phyloP scores from a whole-genome alignment of 1,140 invertebrate genomes.

The Scaptomyza graminum region DNA sequence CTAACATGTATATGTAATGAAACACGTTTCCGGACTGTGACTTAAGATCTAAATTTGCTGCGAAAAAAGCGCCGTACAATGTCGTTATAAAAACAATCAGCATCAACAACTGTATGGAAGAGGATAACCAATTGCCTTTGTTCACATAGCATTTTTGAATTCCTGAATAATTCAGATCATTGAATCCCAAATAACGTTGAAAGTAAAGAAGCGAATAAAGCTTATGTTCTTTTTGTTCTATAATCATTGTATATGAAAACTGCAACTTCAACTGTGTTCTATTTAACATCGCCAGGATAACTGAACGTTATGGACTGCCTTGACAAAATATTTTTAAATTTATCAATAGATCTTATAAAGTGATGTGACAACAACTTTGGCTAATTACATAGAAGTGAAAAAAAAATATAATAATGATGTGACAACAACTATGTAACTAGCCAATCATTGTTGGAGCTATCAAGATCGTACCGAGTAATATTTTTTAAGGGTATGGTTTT shows the following conservation, averaged over 20 bases:
- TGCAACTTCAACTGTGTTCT: background rate
- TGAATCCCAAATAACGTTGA: slow-evolving; percentile 7
- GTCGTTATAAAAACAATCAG: background rate
- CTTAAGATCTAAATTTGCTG: background rate
- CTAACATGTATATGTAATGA: background rate
- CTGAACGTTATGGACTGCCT: background rate
- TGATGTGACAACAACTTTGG: too few relatives aligned
- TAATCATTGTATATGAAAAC: background rate
- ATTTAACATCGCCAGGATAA: background rate
- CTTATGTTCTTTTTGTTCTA: background rate
- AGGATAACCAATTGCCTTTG: too few relatives aligned
- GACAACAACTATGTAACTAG: too few relatives aligned
- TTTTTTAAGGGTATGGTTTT: too few relatives aligned
- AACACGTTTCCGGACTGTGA: background rate
- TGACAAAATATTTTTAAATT: background rate
- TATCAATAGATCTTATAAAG: background rate
- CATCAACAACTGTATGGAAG: background rate
- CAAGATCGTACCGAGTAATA: too few relatives aligned
- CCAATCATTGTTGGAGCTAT: too few relatives aligned
- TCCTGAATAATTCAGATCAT: background rate
- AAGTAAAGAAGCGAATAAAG: slow-evolving; percentile 10
- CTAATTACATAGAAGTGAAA: too few relatives aligned
- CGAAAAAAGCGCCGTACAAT: background rate
- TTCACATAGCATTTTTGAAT: background rate
- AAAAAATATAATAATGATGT: too few relatives aligned